phyloP scores from a whole-genome alignment of 2,113 vertebrate species.

The Gallinago paraguaiae region DNA sequence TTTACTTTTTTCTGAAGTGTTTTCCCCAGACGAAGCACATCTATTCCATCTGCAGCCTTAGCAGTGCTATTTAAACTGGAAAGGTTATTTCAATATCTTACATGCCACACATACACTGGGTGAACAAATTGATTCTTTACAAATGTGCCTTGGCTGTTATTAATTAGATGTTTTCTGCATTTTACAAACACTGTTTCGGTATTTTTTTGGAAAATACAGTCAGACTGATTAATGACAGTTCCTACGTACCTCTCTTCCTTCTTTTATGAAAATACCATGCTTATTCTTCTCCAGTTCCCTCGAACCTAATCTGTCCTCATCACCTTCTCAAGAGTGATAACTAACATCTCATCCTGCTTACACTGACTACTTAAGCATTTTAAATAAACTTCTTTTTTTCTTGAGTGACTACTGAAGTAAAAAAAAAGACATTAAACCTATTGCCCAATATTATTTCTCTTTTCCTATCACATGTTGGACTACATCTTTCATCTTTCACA shows the following conservation, averaged over 20 bases:
- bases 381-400: not conserved
- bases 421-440: not conserved
- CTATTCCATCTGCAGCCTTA: not conserved
- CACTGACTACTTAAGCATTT: not conserved
- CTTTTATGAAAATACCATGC: no score
- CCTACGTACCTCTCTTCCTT: not conserved
- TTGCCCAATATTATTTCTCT: not conserved
- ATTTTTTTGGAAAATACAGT: not conserved
- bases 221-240: not conserved
- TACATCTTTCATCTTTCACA: not conserved
- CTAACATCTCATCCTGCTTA: not conserved
- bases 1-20: not conserved
- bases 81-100: not conserved
- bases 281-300: not conserved
- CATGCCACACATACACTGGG: no score
- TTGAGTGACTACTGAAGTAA: not conserved
- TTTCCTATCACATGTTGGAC: not conserved
- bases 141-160: not conserved
- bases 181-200: not conserved
- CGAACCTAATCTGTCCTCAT: not conserved
- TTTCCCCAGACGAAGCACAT: not conserved
- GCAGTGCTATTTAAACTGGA: not conserved
- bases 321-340: not conserved
- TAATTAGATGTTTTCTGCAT: not conserved
- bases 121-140: not conserved